Evolutionary conservation across 2,888 invertebrate species (phyloP).

Genomic region (Liopterus haemorrhoidalis): DNA sequence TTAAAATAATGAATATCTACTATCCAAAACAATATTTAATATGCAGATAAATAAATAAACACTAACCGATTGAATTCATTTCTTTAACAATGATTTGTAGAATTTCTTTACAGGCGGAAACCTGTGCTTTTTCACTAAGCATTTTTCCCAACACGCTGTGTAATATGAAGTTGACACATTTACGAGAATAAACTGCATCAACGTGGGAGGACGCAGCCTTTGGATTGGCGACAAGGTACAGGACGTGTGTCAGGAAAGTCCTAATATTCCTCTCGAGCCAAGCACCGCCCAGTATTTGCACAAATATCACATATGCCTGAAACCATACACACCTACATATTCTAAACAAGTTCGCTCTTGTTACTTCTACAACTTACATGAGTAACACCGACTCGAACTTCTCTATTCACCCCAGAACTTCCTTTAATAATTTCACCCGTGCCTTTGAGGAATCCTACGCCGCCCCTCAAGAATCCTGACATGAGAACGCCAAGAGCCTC

Average conservation of each 20-base stretch:
- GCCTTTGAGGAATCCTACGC: slow-evolving; percentile 88
- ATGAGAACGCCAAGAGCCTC: slow-evolving; percentile 87
- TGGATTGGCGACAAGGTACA: slow-evolving; percentile 91
- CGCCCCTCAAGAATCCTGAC: slow-evolving; percentile 90
- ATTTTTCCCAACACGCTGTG: slow-evolving; percentile 87
- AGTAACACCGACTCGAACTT: slow-evolving; percentile 95
- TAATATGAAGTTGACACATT: slow-evolving; percentile 93
- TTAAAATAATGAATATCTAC: slow-evolving; percentile 8
- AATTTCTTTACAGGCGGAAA: slow-evolving; percentile 90
- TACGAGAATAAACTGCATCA: slow-evolving; percentile 94
- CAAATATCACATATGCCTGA: slow-evolving; percentile 92
- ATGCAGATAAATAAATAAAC: slow-evolving; percentile 1
- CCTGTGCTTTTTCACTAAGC: slow-evolving; percentile 95
- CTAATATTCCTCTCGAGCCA: slow-evolving; percentile 93
- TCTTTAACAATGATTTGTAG: slow-evolving; percentile 86
- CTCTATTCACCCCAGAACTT: slow-evolving; percentile 85
- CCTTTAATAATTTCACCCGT: slow-evolving; percentile 94
- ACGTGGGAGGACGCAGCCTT: slow-evolving; percentile 94
- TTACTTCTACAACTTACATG: slow-evolving; percentile 61
- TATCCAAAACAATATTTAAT: slow-evolving; percentile 1
- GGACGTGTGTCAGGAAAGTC: slow-evolving; percentile 77
- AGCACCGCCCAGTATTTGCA: slow-evolving; percentile 84
- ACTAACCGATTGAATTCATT: slow-evolving; percentile 77
- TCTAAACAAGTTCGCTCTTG: not conserved
- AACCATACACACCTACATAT: slow-evolving; percentile 31